Evolutionary conservation across 2,888 invertebrate genomes (phyloP), one percentile per base, ranked within the genome.

Genomic region (Muscina levida): DNA sequence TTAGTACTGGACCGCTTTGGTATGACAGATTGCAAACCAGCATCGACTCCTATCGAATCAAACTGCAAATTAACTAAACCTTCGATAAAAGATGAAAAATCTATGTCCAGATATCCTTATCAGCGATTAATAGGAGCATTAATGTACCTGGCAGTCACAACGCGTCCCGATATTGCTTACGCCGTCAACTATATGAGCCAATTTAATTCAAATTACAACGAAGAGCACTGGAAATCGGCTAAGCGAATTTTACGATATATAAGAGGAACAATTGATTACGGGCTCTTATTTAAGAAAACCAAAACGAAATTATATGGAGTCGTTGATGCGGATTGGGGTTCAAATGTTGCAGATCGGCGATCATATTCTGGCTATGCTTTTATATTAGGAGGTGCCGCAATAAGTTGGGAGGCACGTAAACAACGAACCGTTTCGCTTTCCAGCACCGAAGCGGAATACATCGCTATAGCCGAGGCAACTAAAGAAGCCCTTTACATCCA

Each of bases 391-490:
- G 80, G 75, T 15, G 57, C 74, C 8, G 77, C 76, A 4, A 74
- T 84, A 6, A 82, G 80, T 24, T 85, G 83, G 82, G 79, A 85
- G 19, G 77, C 79, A n/a, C 73, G 81, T 1, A 84, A 84, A 17
- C 83, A 83, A 67, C 68, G 72, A 13, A 82, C 79, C 0, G 77
- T 82, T 1, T 67, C 83, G 5, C 62, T 83, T 15, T 83, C 79
- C 1, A 83, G 81, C 31, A 82, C 82, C 2, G 83, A 84, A 31
- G 71, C 84, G 1, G 83, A 84, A 24, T 82, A 84, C 19, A 67
- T 83, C n/a, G 83, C 82, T 3, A 46, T 83, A 24, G 31, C 80
- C 1, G 80, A 82, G 15, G 81, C 81, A 17, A 42, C 72, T 4
- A 84, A 80, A 57, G 83, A 83, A 24, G 82, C 80, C 3, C 13